Conservation (phyloP, 2,113 vertebrate species). For the Labeo rohita region DNA sequence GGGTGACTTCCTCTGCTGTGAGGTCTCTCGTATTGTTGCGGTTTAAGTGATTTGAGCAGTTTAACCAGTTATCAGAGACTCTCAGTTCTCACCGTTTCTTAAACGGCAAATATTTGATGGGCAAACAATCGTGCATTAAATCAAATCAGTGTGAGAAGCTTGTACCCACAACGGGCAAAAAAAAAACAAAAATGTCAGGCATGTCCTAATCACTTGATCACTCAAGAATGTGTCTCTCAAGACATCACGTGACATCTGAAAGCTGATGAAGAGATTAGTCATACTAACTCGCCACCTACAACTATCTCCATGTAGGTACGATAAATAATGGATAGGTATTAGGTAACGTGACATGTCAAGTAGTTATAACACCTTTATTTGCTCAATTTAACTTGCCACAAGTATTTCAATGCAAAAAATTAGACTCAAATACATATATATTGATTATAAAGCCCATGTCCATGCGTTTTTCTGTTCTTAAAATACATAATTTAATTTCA, state of each 20-base stretch:
- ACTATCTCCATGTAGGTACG: not conserved
- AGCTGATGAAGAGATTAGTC: not conserved
- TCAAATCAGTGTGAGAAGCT: conserved; percentile 27
- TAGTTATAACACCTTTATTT: not conserved
- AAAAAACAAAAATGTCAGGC: not conserved
- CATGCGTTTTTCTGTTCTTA: no score
- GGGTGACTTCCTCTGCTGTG: not conserved
- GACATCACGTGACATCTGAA: not conserved
- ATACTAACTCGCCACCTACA: not conserved
- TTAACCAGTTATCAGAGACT: conserved; percentile 26
- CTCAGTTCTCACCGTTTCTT: not conserved
- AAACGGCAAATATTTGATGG: conserved; percentile 53
- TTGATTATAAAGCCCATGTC: no score
- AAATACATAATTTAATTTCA: not conserved
- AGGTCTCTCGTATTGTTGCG: not conserved
- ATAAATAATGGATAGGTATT: not conserved
- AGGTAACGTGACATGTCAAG: not conserved
- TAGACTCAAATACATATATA: no score
- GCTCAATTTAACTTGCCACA: not conserved
- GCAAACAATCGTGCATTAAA: conserved; percentile 28
- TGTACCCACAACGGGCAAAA: not conserved
- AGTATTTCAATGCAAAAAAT: no score
- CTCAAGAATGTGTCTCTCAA: conserved; percentile 7
- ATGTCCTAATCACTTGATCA: not conserved
- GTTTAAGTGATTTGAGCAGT: not conserved